Conservation (phyloP, 2,113 vertebrate genomes). For the Chloebia gouldiae region DNA sequence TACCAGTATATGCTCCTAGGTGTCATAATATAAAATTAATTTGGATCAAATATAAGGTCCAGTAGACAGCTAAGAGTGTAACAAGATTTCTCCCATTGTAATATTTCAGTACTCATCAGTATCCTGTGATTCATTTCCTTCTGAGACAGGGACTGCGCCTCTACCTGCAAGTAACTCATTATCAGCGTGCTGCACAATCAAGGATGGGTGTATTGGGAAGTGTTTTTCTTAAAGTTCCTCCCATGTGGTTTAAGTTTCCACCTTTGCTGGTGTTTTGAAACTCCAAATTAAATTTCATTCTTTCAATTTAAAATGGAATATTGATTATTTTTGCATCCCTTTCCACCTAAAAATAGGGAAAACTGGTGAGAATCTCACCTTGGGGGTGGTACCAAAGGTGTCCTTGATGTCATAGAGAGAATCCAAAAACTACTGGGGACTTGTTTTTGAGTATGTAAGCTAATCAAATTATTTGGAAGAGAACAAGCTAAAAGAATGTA, state of each 20-base stretch:
- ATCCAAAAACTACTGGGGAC: not conserved
- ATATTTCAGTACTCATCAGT: not conserved
- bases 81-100: not conserved
- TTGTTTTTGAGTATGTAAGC: not conserved
- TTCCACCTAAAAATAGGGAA: not conserved
- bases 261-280: not conserved
- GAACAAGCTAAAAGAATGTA: not conserved
- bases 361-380: not conserved
- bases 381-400: fast-evolving
- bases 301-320: not conserved
- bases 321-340: not conserved
- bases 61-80: not conserved
- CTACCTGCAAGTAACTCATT: not conserved
- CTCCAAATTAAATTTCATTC: not conserved
- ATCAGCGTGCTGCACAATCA: not conserved
- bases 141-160: not conserved
- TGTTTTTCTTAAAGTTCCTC: not conserved
- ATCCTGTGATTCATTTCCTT: not conserved
- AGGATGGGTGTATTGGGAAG: not conserved
- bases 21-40: not conserved
- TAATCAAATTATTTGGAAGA: not conserved
- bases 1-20: not conserved
- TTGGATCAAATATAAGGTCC: not conserved
- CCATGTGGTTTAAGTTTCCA: not conserved
- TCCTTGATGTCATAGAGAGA: not conserved